Conservation (phyloP, 2,888 invertebrate species). For the Xestobium rufovillosum region DNA sequence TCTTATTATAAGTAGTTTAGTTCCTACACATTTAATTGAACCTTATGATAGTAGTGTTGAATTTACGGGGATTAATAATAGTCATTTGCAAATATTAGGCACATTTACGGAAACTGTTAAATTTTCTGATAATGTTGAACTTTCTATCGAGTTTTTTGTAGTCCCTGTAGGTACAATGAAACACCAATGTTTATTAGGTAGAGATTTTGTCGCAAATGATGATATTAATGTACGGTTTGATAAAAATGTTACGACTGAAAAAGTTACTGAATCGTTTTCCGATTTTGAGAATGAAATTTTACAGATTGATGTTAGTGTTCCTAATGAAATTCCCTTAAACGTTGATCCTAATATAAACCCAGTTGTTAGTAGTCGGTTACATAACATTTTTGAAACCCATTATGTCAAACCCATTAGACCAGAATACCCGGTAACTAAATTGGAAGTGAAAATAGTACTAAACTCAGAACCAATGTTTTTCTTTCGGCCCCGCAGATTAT, state of each 20-base stretch:
- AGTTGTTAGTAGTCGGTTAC: too few species aligned
- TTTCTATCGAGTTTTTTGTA: constrained; percentile 14
- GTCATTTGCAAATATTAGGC: constrained; percentile 10
- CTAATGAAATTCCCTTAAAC: too few species aligned
- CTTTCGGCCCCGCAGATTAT: constrained; percentile 19
- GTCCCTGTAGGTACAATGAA: constrained; percentile 15
- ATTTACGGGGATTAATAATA: constrained; percentile 11
- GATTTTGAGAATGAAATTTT: too few species aligned
- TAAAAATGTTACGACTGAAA: too few species aligned
- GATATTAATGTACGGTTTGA: too few species aligned
- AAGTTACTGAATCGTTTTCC: too few species aligned
- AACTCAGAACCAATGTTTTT: constrained; percentile 9
- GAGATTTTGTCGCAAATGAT: constrained; percentile 13
- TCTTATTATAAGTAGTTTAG: constrained; percentile 11
- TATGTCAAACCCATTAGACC: constrained; percentile 5
- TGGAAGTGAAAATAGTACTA: constrained; percentile 11
- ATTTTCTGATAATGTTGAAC: constrained; percentile 6
- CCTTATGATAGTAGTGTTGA: constrained; percentile 3
- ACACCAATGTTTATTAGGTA: constrained; percentile 10
- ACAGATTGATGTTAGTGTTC: too few species aligned
- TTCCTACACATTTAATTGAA: constrained; percentile 4
- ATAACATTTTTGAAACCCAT: background rate
- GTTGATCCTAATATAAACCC: too few species aligned
- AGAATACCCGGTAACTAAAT: constrained; percentile 1
- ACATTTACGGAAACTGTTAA: constrained; percentile 5